Evolutionary conservation across 2,113 vertebrate genomes (phyloP).

Genomic region (Esox niger): DNA sequence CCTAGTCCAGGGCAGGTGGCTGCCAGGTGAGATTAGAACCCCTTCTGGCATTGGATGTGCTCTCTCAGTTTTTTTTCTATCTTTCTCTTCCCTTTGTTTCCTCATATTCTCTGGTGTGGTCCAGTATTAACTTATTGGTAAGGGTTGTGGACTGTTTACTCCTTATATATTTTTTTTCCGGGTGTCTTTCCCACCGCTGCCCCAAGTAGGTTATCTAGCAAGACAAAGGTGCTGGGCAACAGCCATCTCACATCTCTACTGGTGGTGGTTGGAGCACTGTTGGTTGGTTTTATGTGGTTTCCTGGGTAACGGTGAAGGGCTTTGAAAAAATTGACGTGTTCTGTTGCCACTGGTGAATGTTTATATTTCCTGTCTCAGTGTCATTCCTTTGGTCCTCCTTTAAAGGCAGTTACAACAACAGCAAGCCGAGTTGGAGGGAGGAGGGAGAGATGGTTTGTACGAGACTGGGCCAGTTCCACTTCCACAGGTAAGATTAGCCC

Average conservation of each 20-base stretch:
- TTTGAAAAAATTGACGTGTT: slow-evolving; percentile 20
- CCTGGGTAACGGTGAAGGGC: slow-evolving; percentile 27
- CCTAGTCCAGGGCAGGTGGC: slow-evolving; percentile 81
- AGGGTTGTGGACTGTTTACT: no score
- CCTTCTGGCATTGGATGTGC: slow-evolving; percentile 43
- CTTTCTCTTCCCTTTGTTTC: slow-evolving; percentile 14
- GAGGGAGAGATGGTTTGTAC: slow-evolving; percentile 76
- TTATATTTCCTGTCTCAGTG: neutral
- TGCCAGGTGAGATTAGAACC: slow-evolving; percentile 81
- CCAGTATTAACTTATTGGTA: neutral
- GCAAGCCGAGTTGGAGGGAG: slow-evolving; percentile 84
- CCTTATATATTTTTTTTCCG: neutral
- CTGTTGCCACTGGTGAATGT: slow-evolving; percentile 13
- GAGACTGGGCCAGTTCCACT: slow-evolving; percentile 63
- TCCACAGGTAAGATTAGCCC: slow-evolving; percentile 57
- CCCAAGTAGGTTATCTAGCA: neutral
- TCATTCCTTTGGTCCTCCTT: slow-evolving; percentile 16
- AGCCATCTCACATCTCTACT: slow-evolving; percentile 7
- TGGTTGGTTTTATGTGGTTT: slow-evolving; percentile 42
- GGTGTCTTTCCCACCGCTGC: neutral
- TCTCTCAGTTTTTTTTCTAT: no score
- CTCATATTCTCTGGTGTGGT: slow-evolving; percentile 8
- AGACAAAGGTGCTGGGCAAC: neutral
- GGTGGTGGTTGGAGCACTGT: slow-evolving; percentile 53
- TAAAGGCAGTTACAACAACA: slow-evolving; percentile 79